Base-by-base conservation (phyloP, 2,888 invertebrate species). In the Athalia cordata region DNA sequence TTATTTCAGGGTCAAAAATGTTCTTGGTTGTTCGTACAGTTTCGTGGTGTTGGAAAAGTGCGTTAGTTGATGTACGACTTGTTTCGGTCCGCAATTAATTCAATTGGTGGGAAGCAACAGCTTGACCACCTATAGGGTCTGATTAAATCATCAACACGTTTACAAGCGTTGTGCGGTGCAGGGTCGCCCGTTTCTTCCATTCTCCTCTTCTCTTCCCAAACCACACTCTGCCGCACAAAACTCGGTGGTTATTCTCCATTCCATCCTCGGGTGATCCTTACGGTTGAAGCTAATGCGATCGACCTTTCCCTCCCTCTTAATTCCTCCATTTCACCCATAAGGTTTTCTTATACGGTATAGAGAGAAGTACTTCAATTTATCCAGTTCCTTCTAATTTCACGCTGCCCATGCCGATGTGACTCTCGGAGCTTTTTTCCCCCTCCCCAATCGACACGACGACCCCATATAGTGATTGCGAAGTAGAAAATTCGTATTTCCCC, bases 71-170 rank as follows among this genome's bases (percentile, higher is more conserved):
- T 64, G 75, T 61, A 75, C 75, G 75, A 75, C 29, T 61, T 65
- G 65, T 49, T 64, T 75, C 75, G 64, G 50, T 75, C 75, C 50
- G 75, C 75, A 75, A 75, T 75, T 62, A 75, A 75, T 75, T 64
- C 61, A 61, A 75, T 62, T 75, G 75, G 75, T 75, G 75, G 75
- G 75, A 75, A 75, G 64, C 75, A 57, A 50, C 75, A 75, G 75
- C 75, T 52, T 49, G 75, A 11, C 75, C 75, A 75, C 62, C 50
- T 75, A 50, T 52, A 50, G 50, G 62, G 75, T 62, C 75, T 62
- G 75, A 75, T 75, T 75, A 75, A 75, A 75, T 75, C 75, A 62
- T 75, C 75, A 75, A 75, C 75, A 50, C 75, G 50, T 47, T 57
- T 72, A 59, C 59, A 15, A 57, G 72, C 70, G 47, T 61, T 72